Base-by-base conservation (phyloP, 2,797 vertebrate species). In the Gouania willdenowi region DNA sequence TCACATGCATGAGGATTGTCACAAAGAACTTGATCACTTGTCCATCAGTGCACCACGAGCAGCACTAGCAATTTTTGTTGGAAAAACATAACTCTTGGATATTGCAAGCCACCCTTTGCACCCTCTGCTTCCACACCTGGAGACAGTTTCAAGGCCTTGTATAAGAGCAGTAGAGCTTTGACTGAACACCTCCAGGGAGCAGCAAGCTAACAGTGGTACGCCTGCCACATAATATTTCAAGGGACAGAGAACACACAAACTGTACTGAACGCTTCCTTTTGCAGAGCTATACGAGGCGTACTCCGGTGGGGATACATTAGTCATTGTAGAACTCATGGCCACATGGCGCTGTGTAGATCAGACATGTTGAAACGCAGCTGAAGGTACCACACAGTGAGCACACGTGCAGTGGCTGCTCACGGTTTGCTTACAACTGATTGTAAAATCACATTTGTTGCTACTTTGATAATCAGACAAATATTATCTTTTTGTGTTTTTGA, bases 1-100 rank as follows among this genome's bases (percentile, higher is more conserved):
- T 52, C 29, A 34, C 12, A 46, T 44, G 55, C 52, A 30, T 15
- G 45, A 26, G 36, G 57, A 59, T 71, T 66, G 81, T 71, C 75
- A 57, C 35, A 52, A 34, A 9, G 47, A 37, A 67, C 35, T 39
- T 67, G 59, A 43, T 69, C 77, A 79, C 68, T 60, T 56, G 35
- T 50, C 71, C 63, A 62, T 81, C 76, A 73, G 62, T 68, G 66
- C 58, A 65, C 54, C 56, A 65, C 71, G 19, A 4, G 19, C n/a
- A 31, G 36, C 33, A 5, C 45, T 63, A 77, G 81, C 73, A 76
- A 53, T 5, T 29, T 13, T 62, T 60, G 43, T 41, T 46, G 45
- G 65, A 49, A 46, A 52, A 39, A 43, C 22, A 32, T 74, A 82
- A 80, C 65, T 86, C 83, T 85, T 67, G 59, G 74, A 79, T 81